Percentiles rank a stretch among this genome's conserved stretches.
These are phyloP conservation scores for Drosophila mayri DNA, from an alignment of 1,140 invertebrate genomes.

Conservation along the genomic window DNA sequence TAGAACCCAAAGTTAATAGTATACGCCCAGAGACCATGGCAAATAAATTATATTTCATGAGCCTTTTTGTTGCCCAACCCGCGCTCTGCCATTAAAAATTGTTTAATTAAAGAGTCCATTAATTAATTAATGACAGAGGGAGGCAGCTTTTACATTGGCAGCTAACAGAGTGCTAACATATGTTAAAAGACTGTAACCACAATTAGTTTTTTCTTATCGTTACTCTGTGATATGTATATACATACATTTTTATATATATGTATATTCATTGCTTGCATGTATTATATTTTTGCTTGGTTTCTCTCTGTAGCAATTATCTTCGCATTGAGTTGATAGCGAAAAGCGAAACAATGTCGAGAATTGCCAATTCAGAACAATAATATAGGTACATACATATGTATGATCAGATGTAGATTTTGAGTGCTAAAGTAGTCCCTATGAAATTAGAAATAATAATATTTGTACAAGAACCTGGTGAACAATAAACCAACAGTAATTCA, in stretches of 20 bases:
- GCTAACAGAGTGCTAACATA: conserved; percentile 14
- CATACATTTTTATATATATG: not conserved
- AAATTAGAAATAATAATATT: conserved; percentile 1
- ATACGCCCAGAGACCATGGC: conserved; percentile 20
- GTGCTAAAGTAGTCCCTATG: not conserved
- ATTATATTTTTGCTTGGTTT: conserved; percentile 37
- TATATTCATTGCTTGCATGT: conserved; percentile 15
- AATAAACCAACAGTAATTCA: too few species aligned
- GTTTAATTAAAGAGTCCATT: conserved; percentile 26
- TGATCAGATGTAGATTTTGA: not conserved
- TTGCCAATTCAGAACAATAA: conserved; percentile 27
- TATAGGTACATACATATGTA: not conserved
- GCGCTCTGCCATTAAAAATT: conserved; percentile 8
- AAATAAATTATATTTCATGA: conserved; percentile 1
- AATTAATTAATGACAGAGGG: conserved; percentile 11
- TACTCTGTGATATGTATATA: conserved; percentile 3
- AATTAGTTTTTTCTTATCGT: conserved; percentile 34
- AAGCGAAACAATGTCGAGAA: conserved; percentile 28
- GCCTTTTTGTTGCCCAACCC: not conserved
- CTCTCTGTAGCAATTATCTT: conserved; percentile 38
- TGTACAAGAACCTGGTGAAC: not conserved
- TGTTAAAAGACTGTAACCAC: conserved; percentile 26
- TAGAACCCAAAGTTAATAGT: conserved; percentile 37
- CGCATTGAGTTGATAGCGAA: conserved; percentile 31
- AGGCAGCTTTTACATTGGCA: not conserved